Evolutionary conservation across 2,113 vertebrate genomes (phyloP).

Genomic region (Oryctolagus cuniculus): DNA sequence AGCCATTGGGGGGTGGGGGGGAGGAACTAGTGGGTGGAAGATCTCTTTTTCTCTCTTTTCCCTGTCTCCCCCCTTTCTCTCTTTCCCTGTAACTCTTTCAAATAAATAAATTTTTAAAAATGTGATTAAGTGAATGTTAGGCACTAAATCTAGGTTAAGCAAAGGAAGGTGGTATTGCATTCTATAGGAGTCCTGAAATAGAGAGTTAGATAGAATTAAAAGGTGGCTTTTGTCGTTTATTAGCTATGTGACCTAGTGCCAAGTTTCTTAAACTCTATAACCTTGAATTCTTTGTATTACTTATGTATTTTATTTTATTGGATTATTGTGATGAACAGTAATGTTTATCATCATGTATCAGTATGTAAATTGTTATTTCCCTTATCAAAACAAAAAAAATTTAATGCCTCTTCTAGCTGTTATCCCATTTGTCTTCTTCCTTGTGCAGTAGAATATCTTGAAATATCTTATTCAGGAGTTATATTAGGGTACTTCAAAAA

Average conservation of each 20-base stretch:
- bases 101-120: neutral
- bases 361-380: slow-evolving; percentile 19
- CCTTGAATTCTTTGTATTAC: slow-evolving; percentile 25
- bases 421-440: slow-evolving; percentile 13
- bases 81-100: too few relatives aligned
- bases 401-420: neutral
- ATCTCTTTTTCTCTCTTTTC: too few relatives aligned
- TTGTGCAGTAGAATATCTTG: neutral
- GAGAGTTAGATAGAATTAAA: slow-evolving; percentile 4
- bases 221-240: slow-evolving; percentile 12
- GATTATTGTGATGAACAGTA: neutral
- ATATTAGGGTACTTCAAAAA: neutral
- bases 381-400: neutral
- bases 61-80: too few relatives aligned
- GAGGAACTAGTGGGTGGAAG: too few relatives aligned
- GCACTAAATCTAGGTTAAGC: neutral
- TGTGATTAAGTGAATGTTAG: slow-evolving; percentile 2
- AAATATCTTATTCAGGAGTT: slow-evolving; percentile 20
- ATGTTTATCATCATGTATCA: neutral
- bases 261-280: slow-evolving; percentile 32
- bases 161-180: neutral
- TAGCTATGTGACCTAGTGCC: neutral
- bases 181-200: neutral
- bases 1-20: too few relatives aligned
- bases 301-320: neutral